Percentiles rank a stretch among this genome's conserved stretches.
These are phyloP conservation scores for Buathra laborator DNA, from an alignment of 2,888 invertebrate species.

Conservation along the genomic window DNA sequence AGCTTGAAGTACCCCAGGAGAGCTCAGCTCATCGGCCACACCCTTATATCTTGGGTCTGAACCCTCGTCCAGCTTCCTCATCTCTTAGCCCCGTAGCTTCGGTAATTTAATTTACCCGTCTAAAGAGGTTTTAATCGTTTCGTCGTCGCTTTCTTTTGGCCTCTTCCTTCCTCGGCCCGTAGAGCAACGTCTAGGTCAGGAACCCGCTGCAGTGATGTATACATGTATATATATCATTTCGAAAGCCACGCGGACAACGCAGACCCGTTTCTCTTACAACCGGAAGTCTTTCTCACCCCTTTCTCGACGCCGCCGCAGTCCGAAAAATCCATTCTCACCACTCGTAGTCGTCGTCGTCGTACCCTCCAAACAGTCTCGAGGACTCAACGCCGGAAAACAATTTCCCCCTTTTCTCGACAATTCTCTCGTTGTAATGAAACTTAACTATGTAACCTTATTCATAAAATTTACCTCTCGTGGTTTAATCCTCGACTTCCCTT, in stretches of 20 bases:
- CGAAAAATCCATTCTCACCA: slow-evolving; percentile 45
- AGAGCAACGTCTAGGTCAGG: slow-evolving; percentile 12
- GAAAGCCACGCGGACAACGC: slow-evolving; percentile 1
- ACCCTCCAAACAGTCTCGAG: slow-evolving; percentile 62
- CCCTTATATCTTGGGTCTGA: slow-evolving; percentile 29
- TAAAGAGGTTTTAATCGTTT: slow-evolving; percentile 60
- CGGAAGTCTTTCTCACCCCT: slow-evolving; percentile 46
- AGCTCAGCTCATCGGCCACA: slow-evolving; percentile 25
- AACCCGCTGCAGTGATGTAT: background rate
- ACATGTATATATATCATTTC: slow-evolving; percentile 7
- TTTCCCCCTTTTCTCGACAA: slow-evolving; percentile 33
- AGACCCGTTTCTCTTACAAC: slow-evolving; percentile 4
- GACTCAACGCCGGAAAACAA: slow-evolving; percentile 62
- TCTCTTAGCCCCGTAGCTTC: slow-evolving; percentile 38
- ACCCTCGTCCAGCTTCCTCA: slow-evolving; percentile 32
- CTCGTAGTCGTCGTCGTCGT: slow-evolving; percentile 27
- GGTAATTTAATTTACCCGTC: slow-evolving; percentile 54
- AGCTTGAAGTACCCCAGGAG: slow-evolving; percentile 38
- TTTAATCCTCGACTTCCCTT: slow-evolving; percentile 20
- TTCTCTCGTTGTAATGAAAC: slow-evolving; percentile 37
- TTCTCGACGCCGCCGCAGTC: slow-evolving; percentile 23
- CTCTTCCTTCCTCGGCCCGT: background rate
- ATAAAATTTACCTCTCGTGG: slow-evolving; percentile 20
- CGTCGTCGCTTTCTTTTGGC: slow-evolving; percentile 48
- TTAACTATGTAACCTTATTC: slow-evolving; percentile 31